Percentiles rank a stretch among this genome's conserved stretches.
Evolutionary conservation across 2,113 vertebrate species (phyloP).

Genomic region (Sterrhoptilus dennistouni): DNA sequence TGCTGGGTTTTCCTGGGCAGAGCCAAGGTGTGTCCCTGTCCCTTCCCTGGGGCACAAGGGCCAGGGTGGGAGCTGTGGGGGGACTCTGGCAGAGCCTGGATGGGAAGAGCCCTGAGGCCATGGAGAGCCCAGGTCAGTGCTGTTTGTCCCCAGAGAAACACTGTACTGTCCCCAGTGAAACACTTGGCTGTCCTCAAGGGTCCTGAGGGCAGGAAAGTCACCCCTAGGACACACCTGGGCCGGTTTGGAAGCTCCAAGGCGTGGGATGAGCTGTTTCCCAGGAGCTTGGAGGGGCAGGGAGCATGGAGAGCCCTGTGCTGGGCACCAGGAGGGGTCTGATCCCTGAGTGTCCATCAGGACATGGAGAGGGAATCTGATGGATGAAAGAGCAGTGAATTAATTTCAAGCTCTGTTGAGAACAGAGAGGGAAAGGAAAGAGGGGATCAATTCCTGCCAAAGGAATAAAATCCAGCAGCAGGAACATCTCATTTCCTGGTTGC

Average conservation of each 20-base stretch:
- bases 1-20: not conserved
- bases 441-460: not conserved
- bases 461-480: not conserved
- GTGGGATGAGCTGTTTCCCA: not conserved
- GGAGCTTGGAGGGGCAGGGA: not conserved
- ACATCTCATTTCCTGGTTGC: not conserved
- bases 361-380: not conserved
- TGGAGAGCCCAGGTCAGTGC: not conserved
- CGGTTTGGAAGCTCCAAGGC: not conserved
- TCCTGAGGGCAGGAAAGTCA: not conserved
- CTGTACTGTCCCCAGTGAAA: not conserved
- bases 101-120: not conserved
- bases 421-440: not conserved
- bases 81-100: not conserved
- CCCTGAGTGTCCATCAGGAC: not conserved
- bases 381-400: not conserved
- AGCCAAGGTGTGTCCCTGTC: not conserved
- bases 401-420: slow-evolving; percentile 17
- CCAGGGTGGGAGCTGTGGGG: not conserved
- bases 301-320: not conserved
- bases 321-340: not conserved
- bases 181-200: not conserved
- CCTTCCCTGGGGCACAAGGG: accelerated
- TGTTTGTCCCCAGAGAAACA: not conserved
- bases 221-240: not conserved